Base-by-base conservation (phyloP, 2,797 vertebrate species). In the Menidia menidia region DNA sequence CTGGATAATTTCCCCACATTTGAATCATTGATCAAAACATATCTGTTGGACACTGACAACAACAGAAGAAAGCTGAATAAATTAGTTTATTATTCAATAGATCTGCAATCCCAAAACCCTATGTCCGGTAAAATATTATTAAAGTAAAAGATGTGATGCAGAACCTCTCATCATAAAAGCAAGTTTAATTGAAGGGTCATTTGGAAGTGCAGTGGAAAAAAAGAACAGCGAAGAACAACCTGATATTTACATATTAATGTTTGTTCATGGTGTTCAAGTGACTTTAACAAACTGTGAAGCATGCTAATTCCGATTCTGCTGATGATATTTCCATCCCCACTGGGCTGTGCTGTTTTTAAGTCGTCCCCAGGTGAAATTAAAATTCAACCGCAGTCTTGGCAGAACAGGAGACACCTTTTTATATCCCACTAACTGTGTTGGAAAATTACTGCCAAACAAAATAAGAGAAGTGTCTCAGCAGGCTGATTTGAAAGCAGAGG, bases 181-280 rank as follows among this genome's bases (percentile, higher is more conserved):
- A 7, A 52, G 64, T 77, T 84, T 87, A 83, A 88, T 82, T 77
- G 78, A 76, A 33, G 30, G 77, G 73, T 70, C 50, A 18, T 41
- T 19, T 8, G 25, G n/a, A 77, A 68, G 52, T 64, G 35, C 52
- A 44, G 13, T 1, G 52, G 45, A 35, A 12, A 71, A 66, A 65
- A 43, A 44, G 68, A 18, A 31, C 30, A 68, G 51, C 52, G 50
- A 45, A 32, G 51, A 78, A 73, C 58, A 71, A 74, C 63, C 58
- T 65, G 56, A 48, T 77, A 85, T 88, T 88, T 82, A 65, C 71
- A 82, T 75, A 71, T 77, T 60, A 73, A 77, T 70, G 70, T 78
- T 76, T 57, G 75, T 32, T 13, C 44, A 56, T 13, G 75, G 25
- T 25, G 25, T 25, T 25, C 25, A 25, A 25, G 25, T 25, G 25